A percentile compares a stretch with the other conserved stretches of the same genome.
Conservation (phyloP, 2,888 invertebrate genomes). For the Chloromyia formosa region DNA sequence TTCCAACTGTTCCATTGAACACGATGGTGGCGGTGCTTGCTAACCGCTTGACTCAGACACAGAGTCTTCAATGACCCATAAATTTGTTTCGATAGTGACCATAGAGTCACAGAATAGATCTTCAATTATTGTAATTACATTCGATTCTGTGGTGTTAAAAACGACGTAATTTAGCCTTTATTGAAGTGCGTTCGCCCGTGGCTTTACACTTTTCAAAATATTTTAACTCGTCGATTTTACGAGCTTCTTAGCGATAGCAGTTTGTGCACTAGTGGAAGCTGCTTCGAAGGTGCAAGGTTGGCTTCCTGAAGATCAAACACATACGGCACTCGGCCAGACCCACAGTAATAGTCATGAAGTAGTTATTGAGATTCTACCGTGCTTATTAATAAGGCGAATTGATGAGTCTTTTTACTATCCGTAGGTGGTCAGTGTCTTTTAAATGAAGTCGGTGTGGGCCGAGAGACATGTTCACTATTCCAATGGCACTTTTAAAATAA, state of each 20-base stretch:
- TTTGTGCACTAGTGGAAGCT: constrained; percentile 16
- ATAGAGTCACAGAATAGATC: constrained; percentile 32
- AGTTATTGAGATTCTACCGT: constrained; percentile 33
- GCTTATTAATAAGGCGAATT: constrained; percentile 35
- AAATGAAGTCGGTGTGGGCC: constrained; percentile 29
- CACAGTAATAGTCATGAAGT: constrained; percentile 27
- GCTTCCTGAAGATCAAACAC: constrained; percentile 20
- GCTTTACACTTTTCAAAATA: constrained; percentile 12
- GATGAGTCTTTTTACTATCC: constrained; percentile 2
- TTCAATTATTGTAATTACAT: constrained; percentile 42
- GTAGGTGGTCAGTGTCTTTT: constrained; percentile 29
- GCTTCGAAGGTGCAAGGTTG: constrained; percentile 10
- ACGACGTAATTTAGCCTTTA: constrained; percentile 36
- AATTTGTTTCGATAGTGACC: constrained; percentile 24
- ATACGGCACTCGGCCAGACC: neutral
- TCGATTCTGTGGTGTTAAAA: constrained; percentile 42
- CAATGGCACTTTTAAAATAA: constrained; percentile 16
- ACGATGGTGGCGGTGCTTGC: neutral
- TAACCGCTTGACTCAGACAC: neutral
- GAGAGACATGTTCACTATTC: constrained; percentile 20
- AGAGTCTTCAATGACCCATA: constrained; percentile 11
- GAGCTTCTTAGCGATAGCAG: constrained; percentile 18
- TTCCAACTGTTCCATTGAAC: too few relatives aligned
- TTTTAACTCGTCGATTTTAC: constrained; percentile 31
- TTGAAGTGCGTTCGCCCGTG: constrained; percentile 11